These are phyloP conservation scores for Bursaphelenchus okinawaensis DNA, from an alignment of 2,888 invertebrate species.

Conservation along the genomic window DNA sequence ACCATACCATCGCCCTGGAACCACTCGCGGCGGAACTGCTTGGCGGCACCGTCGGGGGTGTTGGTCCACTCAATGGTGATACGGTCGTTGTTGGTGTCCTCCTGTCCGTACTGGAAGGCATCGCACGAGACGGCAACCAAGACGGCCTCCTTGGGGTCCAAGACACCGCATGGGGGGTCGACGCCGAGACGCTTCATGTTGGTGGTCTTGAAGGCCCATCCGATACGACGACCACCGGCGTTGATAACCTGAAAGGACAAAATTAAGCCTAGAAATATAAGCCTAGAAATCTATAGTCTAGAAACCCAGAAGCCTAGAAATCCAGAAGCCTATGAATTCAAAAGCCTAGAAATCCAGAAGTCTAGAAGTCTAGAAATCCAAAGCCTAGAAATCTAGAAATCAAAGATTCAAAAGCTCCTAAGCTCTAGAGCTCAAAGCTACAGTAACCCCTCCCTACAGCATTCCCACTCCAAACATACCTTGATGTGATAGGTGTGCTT, in stretches of 20 bases:
- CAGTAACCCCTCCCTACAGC: not conserved
- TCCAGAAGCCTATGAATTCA: not conserved
- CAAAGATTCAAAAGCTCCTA: not conserved
- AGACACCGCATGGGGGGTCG: slow-evolving; percentile 38
- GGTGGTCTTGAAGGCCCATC: slow-evolving; percentile 41
- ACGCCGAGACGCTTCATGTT: slow-evolving; percentile 42
- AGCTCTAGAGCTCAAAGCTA: not conserved
- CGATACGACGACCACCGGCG: slow-evolving; percentile 37
- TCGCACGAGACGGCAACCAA: slow-evolving; percentile 32
- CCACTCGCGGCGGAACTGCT: slow-evolving; percentile 29
- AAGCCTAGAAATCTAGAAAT: not conserved
- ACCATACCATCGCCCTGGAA: slow-evolving; percentile 29
- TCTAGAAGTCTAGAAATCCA: not conserved
- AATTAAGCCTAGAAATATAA: not conserved
- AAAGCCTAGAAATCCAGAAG: not conserved
- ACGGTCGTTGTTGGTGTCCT: slow-evolving; percentile 33
- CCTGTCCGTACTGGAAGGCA: slow-evolving; percentile 26
- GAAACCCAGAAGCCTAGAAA: not conserved
- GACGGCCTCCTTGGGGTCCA: slow-evolving; percentile 38
- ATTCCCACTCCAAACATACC: slow-evolving; percentile 21
- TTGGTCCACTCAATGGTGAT: slow-evolving; percentile 32
- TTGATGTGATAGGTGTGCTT: slow-evolving; percentile 41
- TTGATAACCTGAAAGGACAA: slow-evolving; percentile 29
- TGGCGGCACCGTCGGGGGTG: slow-evolving; percentile 28
- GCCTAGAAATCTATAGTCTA: not conserved